phyloP scores from a whole-genome alignment of 2,113 vertebrate species.

The Cololabis saira region DNA sequence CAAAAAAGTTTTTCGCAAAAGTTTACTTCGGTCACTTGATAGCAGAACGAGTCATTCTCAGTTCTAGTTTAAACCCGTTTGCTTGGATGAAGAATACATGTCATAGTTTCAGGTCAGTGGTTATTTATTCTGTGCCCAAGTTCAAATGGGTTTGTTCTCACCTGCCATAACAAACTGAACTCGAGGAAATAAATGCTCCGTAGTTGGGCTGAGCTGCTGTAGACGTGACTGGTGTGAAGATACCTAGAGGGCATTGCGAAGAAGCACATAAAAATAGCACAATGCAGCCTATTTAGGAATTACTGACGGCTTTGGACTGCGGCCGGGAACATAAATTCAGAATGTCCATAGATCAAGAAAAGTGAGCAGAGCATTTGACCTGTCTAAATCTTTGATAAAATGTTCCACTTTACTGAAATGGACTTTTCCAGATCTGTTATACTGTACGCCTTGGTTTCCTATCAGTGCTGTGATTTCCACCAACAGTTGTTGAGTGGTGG shows the following conservation, averaged over 20 bases:
- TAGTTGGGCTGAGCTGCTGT: constrained; percentile 16
- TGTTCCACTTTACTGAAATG: too few species aligned
- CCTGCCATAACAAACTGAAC: constrained; percentile 28
- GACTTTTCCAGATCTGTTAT: too few species aligned
- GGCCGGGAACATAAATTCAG: neutral
- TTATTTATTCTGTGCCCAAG: constrained; percentile 12
- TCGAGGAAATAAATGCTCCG: constrained; percentile 36
- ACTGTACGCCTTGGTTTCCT: too few species aligned
- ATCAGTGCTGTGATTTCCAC: too few species aligned
- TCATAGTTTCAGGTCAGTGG: neutral
- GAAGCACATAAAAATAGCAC: constrained; percentile 38
- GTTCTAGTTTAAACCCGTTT: neutral
- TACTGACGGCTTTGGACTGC: neutral
- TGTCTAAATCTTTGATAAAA: too few species aligned
- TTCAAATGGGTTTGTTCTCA: constrained; percentile 25
- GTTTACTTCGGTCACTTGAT: neutral
- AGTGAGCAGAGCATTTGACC: too few species aligned
- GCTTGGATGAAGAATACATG: neutral
- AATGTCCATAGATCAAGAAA: too few species aligned
- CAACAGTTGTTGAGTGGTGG: too few species aligned
- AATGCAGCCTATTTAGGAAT: neutral
- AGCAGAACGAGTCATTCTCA: neutral
- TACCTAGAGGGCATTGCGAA: constrained; percentile 18
- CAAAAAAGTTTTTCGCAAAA: neutral
- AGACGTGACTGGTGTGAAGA: constrained; percentile 14